Base-by-base conservation (phyloP, 2,797 vertebrate species). In the Leptoclinus maculatus region DNA sequence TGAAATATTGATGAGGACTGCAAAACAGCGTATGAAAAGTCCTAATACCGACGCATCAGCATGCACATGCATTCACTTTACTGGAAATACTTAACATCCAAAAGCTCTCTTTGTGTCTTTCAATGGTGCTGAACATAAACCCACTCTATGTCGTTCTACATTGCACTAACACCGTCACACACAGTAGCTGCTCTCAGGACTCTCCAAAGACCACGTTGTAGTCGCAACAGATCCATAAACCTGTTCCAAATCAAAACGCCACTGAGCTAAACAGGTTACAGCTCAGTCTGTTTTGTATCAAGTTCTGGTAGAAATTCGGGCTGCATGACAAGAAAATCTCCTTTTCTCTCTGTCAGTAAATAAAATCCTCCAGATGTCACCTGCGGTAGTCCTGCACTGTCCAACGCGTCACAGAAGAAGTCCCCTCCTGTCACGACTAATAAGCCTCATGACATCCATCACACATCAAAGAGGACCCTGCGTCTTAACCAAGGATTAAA, bases 1-100 rank as follows among this genome's bases (percentile, higher is more conserved):
- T 45, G 39, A 66, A 51, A 74, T 38, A 53, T n/a, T 6, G 47
- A 79, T 72, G 66, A 75, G 38, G 59, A 38, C 65, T 25, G n/a
- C 8, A 14, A 54, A 65, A 25, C 6, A 39, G 27, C 0, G 41
- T 25, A 57, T 10, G 16, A 76, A 60, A 53, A 68, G 32, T 14
- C 32, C 66, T 23, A 32, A 77, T 43, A 65, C 10, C 14, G 9
- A 23, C 66, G 66, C 39, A 56, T 51, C 43, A 29, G 27, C 0
- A 0, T 3, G 49, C 12, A 36, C 23, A 66, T 38, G 60, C 57
- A 67, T 71, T 60, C n/a, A 47, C n/a, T 29, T 53, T n/a, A 54
- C 38, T 51, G 7, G 4, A 19, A 39, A 53, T 23, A 63, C 59
- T 47, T 16, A 10, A 47, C 27, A 47, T 51, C n/a, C 2, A 45